phyloP scores from a whole-genome alignment of 2,888 invertebrate species.

The Schizaphis graminum region DNA sequence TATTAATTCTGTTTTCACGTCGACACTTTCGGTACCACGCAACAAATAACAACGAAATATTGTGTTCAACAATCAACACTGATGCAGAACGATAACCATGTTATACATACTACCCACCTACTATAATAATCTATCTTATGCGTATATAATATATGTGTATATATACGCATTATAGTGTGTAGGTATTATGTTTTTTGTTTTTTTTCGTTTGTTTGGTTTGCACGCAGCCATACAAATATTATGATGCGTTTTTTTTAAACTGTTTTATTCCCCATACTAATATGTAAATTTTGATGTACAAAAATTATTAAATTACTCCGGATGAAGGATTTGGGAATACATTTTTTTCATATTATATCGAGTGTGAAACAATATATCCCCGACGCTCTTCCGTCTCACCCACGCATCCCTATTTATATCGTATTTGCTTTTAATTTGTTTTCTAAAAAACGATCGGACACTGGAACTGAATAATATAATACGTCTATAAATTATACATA shows the following conservation, averaged over 20 bases:
- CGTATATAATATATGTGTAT: background rate
- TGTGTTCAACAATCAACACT: background rate
- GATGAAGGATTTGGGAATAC: background rate
- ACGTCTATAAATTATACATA: background rate
- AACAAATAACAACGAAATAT: background rate
- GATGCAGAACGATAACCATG: background rate
- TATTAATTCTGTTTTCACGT: background rate
- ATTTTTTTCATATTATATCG: background rate
- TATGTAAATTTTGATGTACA: background rate
- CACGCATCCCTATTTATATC: background rate
- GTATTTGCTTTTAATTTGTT: background rate
- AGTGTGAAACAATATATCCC: background rate
- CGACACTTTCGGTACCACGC: background rate
- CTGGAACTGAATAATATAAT: background rate
- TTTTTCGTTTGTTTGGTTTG: background rate
- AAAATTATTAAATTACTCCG: background rate
- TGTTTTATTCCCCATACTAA: background rate
- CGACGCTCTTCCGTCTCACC: background rate
- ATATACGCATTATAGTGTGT: background rate
- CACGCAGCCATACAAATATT: background rate
- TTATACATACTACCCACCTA: background rate
- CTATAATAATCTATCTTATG: background rate
- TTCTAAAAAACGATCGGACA: background rate
- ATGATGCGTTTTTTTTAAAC: background rate
- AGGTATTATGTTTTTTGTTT: background rate